Conservation (phyloP, 1,140 invertebrate genomes). For the Ylistrum balloti region DNA sequence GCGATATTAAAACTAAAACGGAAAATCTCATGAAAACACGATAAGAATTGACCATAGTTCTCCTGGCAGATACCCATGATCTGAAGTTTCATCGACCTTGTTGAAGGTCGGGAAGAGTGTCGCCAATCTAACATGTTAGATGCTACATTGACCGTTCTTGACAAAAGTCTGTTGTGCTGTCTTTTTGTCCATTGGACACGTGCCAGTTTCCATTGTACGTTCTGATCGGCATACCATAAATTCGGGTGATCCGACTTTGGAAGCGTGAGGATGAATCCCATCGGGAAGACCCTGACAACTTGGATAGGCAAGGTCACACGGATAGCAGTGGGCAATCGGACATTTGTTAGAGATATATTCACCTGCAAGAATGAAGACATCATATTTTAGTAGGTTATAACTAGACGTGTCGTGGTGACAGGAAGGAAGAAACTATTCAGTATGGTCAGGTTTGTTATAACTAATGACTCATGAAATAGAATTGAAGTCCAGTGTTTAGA, state of each 20-base stretch:
- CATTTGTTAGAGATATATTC: slow-evolving; percentile 68
- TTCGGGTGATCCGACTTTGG: slow-evolving; percentile 23
- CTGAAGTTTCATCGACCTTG: no score
- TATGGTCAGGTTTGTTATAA: no score
- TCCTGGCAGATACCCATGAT: no score
- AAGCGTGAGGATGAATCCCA: slow-evolving; percentile 57
- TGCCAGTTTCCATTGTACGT: slow-evolving; percentile 24
- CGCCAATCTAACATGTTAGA: neutral
- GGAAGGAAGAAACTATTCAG: no score
- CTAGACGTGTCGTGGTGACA: no score
- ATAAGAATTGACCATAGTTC: neutral
- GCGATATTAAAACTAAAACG: neutral
- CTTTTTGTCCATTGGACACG: neutral
- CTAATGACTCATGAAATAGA: no score
- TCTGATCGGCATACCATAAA: slow-evolving; percentile 41
- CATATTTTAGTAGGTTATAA: no score
- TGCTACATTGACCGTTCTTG: neutral
- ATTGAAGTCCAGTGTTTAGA: no score
- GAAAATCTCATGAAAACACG: neutral
- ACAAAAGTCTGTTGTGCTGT: neutral
- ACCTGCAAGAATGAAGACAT: slow-evolving; percentile 55
- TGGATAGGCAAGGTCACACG: slow-evolving; percentile 64
- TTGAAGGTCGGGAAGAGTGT: neutral
- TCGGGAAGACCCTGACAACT: slow-evolving; percentile 60
- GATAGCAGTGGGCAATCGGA: slow-evolving; percentile 65